phyloP scores from a whole-genome alignment of 2,888 invertebrate genomes.

The Axea sp. region DNA sequence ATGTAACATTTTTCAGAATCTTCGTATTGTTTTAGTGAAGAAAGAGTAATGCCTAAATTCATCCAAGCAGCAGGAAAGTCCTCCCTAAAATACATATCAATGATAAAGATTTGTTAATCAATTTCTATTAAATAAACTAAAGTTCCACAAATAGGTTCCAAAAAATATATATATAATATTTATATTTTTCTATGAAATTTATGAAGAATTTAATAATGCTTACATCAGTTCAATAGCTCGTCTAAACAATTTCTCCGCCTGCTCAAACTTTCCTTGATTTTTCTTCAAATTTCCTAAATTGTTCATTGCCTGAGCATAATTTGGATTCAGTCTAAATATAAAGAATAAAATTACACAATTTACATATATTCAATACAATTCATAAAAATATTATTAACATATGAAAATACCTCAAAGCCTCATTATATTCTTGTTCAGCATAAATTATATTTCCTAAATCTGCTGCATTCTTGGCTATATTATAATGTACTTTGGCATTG shows the following conservation, averaged over 20 bases:
- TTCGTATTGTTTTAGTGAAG: constrained; percentile 84
- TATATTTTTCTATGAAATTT: too few relatives aligned
- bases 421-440: constrained; percentile 89
- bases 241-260: constrained; percentile 87
- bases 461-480: constrained; percentile 93
- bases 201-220: constrained; percentile 61
- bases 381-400: too few relatives aligned
- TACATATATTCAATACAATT: too few relatives aligned
- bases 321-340: constrained; percentile 84
- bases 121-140: too few relatives aligned
- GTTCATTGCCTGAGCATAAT: constrained; percentile 95
- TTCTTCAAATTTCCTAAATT: constrained; percentile 93
- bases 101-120: too few relatives aligned
- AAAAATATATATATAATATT: too few relatives aligned
- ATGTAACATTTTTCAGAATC: constrained; percentile 90
- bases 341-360: constrained; percentile 33
- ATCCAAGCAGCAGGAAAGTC: constrained; percentile 98
- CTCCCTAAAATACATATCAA: constrained; percentile 81
- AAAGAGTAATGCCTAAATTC: constrained; percentile 96
- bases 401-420: constrained; percentile 88
- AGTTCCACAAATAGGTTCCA: too few relatives aligned
- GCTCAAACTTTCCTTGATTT: constrained; percentile 83
- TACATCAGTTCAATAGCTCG: constrained; percentile 88
- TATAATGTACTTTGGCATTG: constrained; percentile 97
- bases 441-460: constrained; percentile 85